phyloP scores from a whole-genome alignment of 2,888 invertebrate species.

The Monopis laevigella region DNA sequence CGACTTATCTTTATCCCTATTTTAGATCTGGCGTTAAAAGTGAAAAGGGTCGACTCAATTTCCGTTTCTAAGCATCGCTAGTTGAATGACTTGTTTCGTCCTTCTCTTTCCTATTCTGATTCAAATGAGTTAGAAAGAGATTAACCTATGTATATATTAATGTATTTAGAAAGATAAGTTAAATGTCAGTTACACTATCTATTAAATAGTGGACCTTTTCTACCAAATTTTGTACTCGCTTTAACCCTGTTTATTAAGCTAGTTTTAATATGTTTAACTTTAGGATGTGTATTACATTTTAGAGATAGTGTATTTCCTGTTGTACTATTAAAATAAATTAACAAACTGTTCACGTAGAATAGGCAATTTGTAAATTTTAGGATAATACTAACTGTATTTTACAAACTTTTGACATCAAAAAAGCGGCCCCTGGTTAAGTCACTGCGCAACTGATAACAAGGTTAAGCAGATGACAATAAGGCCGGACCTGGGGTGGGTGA shows the following conservation, averaged over 20 bases:
- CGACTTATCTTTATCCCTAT: conserved; percentile 11
- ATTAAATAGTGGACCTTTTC: conserved; percentile 31
- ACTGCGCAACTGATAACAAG: no score
- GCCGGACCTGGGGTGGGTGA: no score
- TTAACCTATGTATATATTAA: background rate
- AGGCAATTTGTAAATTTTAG: conserved; percentile 2
- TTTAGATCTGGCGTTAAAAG: conserved; percentile 21
- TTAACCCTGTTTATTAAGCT: no score
- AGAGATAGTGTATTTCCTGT: no score
- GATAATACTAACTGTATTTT: no score
- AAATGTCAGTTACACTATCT: conserved; percentile 31
- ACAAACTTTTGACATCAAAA: no score
- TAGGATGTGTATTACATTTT: no score
- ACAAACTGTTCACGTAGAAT: no score
- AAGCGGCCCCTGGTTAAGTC: no score
- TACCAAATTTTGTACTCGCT: conserved; percentile 4
- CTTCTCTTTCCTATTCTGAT: background rate
- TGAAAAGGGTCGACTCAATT: conserved; percentile 46
- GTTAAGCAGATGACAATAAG: no score
- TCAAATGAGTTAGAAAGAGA: background rate
- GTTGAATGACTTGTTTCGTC: conserved; percentile 7
- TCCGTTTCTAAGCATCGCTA: conserved; percentile 28
- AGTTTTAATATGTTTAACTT: no score
- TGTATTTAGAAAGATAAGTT: conserved; percentile 4
- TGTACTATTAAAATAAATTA: no score